A percentile compares a stretch with the other conserved stretches of the same genome.
phyloP scores from a whole-genome alignment of 2,888 invertebrate species.

The Dorcus hopei region DNA sequence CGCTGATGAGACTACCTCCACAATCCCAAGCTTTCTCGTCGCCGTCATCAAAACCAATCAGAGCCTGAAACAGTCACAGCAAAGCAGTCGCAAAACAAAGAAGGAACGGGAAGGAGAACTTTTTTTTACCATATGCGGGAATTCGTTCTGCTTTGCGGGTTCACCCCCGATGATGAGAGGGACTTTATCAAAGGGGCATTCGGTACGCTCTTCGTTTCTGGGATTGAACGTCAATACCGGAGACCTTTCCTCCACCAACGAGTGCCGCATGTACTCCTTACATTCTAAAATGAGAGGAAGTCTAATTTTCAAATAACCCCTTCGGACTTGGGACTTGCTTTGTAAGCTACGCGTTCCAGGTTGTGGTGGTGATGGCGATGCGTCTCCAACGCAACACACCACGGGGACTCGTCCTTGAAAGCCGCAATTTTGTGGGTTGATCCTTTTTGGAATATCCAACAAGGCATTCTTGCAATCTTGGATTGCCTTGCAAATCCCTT shows the following conservation, averaged over 20 bases:
- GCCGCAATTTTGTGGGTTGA: background rate
- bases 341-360: background rate
- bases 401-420: background rate
- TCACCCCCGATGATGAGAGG: constrained; percentile 45
- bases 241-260: background rate
- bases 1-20: constrained; percentile 56
- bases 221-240: background rate
- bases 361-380: background rate
- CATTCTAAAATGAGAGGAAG: background rate
- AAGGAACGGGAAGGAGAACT: background rate
- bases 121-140: constrained; percentile 50
- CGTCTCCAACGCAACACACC: background rate
- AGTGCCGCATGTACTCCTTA: background rate
- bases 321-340: background rate
- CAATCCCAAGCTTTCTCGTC: constrained; percentile 48
- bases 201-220: background rate
- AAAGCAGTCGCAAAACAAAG: too few relatives aligned
- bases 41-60: constrained; percentile 35
- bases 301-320: too few relatives aligned
- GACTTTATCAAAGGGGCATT: background rate
- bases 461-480: background rate
- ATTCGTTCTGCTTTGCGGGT: constrained; percentile 45
- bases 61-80: background rate
- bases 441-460: background rate
- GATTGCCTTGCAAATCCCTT: background rate